Conservation (phyloP, 2,888 invertebrate genomes). For the Melitaea athalia region DNA sequence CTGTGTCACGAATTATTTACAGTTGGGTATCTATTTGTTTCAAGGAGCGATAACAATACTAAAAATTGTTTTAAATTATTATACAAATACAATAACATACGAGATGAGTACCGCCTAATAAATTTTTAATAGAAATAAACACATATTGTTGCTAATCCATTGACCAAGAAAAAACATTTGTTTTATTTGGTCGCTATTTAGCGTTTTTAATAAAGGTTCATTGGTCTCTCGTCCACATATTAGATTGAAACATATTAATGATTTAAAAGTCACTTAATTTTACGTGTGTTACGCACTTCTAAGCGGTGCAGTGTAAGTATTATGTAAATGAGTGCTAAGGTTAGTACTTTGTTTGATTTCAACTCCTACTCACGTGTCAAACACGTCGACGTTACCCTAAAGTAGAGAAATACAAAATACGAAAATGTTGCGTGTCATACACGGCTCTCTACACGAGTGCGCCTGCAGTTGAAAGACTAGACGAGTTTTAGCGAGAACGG, state of each 20-base stretch:
- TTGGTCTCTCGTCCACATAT: not conserved
- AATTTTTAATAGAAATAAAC: not conserved
- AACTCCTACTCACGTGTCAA: not conserved
- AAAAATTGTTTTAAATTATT: not conserved
- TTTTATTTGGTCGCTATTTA: not conserved
- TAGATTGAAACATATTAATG: not conserved
- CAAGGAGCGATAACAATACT: not conserved
- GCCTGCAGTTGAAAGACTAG: not conserved
- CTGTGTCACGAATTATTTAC: not conserved
- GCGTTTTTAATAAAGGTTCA: not conserved
- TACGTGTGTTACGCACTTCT: not conserved
- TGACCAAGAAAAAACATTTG: not conserved
- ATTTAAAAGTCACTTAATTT: not conserved
- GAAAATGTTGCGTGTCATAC: constrained; percentile 1
- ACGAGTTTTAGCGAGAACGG: not conserved
- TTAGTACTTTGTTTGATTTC: not conserved
- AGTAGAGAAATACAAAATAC: not conserved
- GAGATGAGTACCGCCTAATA: too few species aligned
- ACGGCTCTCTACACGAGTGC: not conserved
- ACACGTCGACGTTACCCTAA: not conserved
- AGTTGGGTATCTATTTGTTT: not conserved
- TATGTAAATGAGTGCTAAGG: not conserved
- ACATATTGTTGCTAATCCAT: not conserved
- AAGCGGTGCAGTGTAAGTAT: not conserved
- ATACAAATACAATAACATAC: not conserved